phyloP scores from a whole-genome alignment of 1,140 invertebrate species.

The Latrodectus geometricus region DNA sequence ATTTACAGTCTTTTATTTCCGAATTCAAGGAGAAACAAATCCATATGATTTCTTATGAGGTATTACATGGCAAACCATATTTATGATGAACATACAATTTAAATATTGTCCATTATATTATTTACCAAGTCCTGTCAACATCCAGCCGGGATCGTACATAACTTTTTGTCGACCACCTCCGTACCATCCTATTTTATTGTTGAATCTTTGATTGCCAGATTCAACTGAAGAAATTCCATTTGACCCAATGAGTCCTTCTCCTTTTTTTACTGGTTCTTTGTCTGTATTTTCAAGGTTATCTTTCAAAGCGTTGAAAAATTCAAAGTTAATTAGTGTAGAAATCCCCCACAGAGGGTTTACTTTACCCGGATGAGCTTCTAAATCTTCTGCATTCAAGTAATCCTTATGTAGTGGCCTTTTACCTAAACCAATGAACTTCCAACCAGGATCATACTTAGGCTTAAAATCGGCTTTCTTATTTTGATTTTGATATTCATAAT shows the following conservation, averaged over 20 bases:
- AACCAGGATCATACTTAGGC: slow-evolving; percentile 56
- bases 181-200: not conserved
- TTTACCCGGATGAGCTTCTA: not conserved
- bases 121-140: slow-evolving; percentile 53
- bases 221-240: not conserved
- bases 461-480: slow-evolving; percentile 33
- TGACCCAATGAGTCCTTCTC: not conserved
- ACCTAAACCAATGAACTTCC: slow-evolving; percentile 58
- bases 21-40: too few relatives aligned
- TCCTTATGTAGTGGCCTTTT: slow-evolving; percentile 22
- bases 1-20: too few relatives aligned
- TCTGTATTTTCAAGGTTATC: slow-evolving; percentile 20
- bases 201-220: not conserved
- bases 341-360: slow-evolving; percentile 28
- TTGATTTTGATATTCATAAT: not conserved
- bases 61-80: too few relatives aligned
- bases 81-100: too few relatives aligned
- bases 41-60: too few relatives aligned
- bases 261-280: slow-evolving; percentile 34
- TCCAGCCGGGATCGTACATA: slow-evolving; percentile 57
- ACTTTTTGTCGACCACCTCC: slow-evolving; percentile 13
- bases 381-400: not conserved
- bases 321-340: slow-evolving; percentile 46
- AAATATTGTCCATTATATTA: not conserved
- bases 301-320: slow-evolving; percentile 39